A percentile compares a stretch with the other conserved stretches of the same genome.
Evolutionary conservation across 2,797 vertebrate genomes (phyloP).

Genomic region (Anomalospiza imberbis): DNA sequence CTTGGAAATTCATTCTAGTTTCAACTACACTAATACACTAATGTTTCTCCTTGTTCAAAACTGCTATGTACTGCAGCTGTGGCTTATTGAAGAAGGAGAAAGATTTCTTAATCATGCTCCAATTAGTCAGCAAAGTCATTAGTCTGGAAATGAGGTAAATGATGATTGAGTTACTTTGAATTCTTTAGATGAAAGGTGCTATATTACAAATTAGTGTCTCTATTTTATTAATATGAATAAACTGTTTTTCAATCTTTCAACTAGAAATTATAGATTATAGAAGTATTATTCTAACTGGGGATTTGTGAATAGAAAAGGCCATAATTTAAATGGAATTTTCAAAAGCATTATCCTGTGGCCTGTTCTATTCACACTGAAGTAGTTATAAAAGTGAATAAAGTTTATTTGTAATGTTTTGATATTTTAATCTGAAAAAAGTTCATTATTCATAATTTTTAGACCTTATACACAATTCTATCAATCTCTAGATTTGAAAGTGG

Average conservation of each 20-base stretch:
- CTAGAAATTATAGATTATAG: neutral
- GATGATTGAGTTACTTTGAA: neutral
- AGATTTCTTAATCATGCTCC: neutral
- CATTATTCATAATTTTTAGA: neutral
- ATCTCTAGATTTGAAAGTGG: neutral
- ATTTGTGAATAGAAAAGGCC: neutral
- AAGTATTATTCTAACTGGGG: neutral
- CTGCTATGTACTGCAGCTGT: neutral
- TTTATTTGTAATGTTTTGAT: neutral
- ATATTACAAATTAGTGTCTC: neutral
- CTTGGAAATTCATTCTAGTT: neutral
- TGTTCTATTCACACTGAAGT: neutral
- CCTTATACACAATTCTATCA: neutral
- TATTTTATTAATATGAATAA: neutral
- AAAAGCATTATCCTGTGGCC: neutral
- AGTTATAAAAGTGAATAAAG: neutral
- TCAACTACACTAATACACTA: neutral
- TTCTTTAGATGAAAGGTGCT: neutral
- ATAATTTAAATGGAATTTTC: neutral
- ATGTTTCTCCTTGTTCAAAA: neutral
- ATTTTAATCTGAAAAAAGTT: neutral
- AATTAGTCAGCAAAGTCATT: neutral
- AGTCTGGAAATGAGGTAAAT: neutral
- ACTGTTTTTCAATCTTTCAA: neutral
- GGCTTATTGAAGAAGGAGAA: neutral